Evolutionary conservation across 2,113 vertebrate species (phyloP).

Genomic region (Oryzias curvinotus): DNA sequence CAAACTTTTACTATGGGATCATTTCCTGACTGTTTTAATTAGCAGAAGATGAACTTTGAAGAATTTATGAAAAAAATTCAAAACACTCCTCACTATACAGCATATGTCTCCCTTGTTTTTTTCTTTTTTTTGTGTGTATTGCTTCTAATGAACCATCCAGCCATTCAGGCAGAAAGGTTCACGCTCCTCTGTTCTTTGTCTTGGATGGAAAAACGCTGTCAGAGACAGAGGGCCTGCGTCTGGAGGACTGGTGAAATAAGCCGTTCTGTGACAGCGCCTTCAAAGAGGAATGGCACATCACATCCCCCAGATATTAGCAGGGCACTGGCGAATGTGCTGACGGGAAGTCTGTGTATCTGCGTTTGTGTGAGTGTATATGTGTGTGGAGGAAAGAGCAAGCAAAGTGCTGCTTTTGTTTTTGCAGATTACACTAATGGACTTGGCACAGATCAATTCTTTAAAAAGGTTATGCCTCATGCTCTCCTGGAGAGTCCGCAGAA

Average conservation of each 20-base stretch:
- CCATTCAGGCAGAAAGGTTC: slow-evolving; percentile 27
- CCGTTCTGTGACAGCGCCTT: slow-evolving; percentile 67
- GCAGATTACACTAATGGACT: slow-evolving; percentile 71
- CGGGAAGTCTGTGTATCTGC: slow-evolving; percentile 21
- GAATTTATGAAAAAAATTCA: background rate
- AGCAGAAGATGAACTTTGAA: background rate
- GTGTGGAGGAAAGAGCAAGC: slow-evolving; percentile 29
- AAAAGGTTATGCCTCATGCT: slow-evolving; percentile 52
- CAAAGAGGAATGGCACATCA: slow-evolving; percentile 67
- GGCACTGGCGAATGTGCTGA: slow-evolving; percentile 61
- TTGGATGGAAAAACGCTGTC: slow-evolving; percentile 56
- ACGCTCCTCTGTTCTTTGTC: slow-evolving; percentile 63
- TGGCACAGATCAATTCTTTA: slow-evolving; percentile 54
- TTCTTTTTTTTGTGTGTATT: slow-evolving; percentile 34
- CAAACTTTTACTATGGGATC: too few relatives aligned
- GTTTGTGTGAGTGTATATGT: slow-evolving; percentile 14
- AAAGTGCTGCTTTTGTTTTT: slow-evolving; percentile 65
- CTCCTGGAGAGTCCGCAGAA: slow-evolving; percentile 10
- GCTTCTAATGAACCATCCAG: slow-evolving; percentile 54
- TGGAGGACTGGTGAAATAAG: slow-evolving; percentile 71
- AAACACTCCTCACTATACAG: slow-evolving; percentile 18
- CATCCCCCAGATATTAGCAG: slow-evolving; percentile 63
- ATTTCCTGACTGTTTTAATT: background rate
- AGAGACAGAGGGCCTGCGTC: slow-evolving; percentile 53
- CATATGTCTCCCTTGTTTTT: slow-evolving; percentile 38